phyloP scores from a whole-genome alignment of 2,113 vertebrate genomes.

The Laticauda laticaudata region DNA sequence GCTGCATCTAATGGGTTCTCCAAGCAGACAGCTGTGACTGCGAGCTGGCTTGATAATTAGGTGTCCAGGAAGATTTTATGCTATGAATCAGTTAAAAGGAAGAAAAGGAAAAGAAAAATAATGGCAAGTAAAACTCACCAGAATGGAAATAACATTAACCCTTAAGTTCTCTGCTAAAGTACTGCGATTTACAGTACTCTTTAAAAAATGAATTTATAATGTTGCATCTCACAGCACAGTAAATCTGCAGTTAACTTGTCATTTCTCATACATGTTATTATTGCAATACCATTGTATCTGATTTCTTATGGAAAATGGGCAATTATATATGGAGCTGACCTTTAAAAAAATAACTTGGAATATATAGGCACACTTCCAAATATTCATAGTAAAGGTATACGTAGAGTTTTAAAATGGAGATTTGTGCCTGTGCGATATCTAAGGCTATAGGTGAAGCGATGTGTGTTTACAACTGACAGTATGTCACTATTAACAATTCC shows the following conservation, averaged over 20 bases:
- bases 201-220: conserved; percentile 29
- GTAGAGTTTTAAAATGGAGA: conserved; percentile 45
- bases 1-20: conserved; percentile 94
- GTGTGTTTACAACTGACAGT: background rate
- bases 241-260: conserved; percentile 42
- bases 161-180: conserved; percentile 59
- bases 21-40: conserved; percentile 95
- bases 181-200: background rate
- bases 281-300: conserved; percentile 23
- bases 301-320: conserved; percentile 29
- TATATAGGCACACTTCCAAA: background rate
- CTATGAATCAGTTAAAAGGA: conserved; percentile 83
- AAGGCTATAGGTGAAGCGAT: background rate
- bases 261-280: conserved; percentile 21
- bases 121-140: conserved; percentile 75
- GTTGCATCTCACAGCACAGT: conserved; percentile 35
- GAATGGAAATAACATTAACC: conserved; percentile 78
- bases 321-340: conserved; percentile 23
- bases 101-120: conserved; percentile 78
- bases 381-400: conserved; percentile 34
- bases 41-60: conserved; percentile 94
- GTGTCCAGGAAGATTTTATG: conserved; percentile 93
- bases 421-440: background rate
- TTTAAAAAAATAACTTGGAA: conserved; percentile 35
- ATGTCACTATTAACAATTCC: background rate